Evolutionary conservation across 2,113 vertebrate species (phyloP).

Genomic region (Geococcyx californianus): DNA sequence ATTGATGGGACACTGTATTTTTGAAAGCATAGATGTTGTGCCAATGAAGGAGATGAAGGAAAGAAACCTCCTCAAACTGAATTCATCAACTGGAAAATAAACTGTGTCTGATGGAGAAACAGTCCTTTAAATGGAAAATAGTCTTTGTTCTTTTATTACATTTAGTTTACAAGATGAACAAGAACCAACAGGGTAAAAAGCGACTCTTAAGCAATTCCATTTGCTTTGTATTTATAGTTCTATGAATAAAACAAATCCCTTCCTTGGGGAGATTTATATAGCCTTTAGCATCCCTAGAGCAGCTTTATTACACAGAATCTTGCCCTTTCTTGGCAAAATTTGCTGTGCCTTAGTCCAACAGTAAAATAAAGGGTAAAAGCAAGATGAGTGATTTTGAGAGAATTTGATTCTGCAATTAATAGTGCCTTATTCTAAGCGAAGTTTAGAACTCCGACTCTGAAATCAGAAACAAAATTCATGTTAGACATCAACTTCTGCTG

Average conservation of each 20-base stretch:
- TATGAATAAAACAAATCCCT: slow-evolving; percentile 26
- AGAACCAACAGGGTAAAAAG: slow-evolving; percentile 16
- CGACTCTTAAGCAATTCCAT: slow-evolving; percentile 29
- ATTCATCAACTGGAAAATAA: not conserved
- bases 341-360: slow-evolving; percentile 4
- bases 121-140: slow-evolving; percentile 11
- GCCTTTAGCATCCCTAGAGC: slow-evolving; percentile 6
- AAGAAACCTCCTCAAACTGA: not conserved
- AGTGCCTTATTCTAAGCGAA: not conserved
- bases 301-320: not conserved
- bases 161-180: slow-evolving; percentile 46
- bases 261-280: not conserved
- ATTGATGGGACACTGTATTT: not conserved
- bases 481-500: not conserved
- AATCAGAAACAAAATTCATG: not conserved
- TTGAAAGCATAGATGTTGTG: not conserved
- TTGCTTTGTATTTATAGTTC: slow-evolving; percentile 49
- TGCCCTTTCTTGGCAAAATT: slow-evolving; percentile 53
- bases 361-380: slow-evolving; percentile 42
- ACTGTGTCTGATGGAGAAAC: slow-evolving; percentile 27
- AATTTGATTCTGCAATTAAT: slow-evolving; percentile 52
- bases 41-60: not conserved
- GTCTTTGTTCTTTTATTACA: slow-evolving; percentile 53
- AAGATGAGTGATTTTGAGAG: slow-evolving; percentile 49
- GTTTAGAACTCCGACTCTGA: not conserved